phyloP scores from a whole-genome alignment of 1,140 invertebrate species.

The Heliconius melpomene region DNA sequence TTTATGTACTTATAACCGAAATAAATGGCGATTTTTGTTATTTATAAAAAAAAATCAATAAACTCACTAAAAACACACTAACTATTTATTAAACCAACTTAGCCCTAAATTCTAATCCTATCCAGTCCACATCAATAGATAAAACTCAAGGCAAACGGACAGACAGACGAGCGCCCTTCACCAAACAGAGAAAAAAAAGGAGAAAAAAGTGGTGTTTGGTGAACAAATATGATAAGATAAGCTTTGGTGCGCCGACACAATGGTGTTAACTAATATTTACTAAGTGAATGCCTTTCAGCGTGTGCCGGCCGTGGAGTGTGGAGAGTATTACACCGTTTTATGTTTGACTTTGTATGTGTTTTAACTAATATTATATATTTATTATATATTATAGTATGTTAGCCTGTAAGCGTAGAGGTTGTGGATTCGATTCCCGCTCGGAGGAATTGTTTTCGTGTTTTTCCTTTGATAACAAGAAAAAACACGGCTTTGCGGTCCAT shows the following conservation, averaged over 20 bases:
- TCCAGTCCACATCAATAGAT: conserved; percentile 63
- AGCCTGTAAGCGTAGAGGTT: no score
- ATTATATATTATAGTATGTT: not conserved
- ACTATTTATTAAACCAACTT: conserved; percentile 38
- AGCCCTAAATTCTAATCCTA: conserved; percentile 36
- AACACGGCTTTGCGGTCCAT: no score
- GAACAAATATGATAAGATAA: conserved; percentile 78
- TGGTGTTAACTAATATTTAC: conserved; percentile 74
- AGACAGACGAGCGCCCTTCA: conserved; percentile 75
- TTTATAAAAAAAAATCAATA: not conserved
- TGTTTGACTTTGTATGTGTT: not conserved
- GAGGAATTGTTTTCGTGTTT: no score
- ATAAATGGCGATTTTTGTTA: no score
- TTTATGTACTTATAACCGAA: not conserved
- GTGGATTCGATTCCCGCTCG: no score
- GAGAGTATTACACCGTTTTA: conserved; percentile 59
- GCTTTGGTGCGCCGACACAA: conserved; percentile 76
- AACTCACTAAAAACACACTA: not conserved
- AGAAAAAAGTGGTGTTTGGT: conserved; percentile 50
- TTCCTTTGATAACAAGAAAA: no score
- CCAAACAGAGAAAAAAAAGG: conserved; percentile 52
- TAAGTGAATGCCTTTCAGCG: conserved; percentile 69
- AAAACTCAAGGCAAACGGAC: conserved; percentile 66
- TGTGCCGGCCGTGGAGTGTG: conserved; percentile 41
- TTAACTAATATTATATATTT: not conserved